Conservation (phyloP, 2,113 vertebrate species). For the Zeus faber region DNA sequence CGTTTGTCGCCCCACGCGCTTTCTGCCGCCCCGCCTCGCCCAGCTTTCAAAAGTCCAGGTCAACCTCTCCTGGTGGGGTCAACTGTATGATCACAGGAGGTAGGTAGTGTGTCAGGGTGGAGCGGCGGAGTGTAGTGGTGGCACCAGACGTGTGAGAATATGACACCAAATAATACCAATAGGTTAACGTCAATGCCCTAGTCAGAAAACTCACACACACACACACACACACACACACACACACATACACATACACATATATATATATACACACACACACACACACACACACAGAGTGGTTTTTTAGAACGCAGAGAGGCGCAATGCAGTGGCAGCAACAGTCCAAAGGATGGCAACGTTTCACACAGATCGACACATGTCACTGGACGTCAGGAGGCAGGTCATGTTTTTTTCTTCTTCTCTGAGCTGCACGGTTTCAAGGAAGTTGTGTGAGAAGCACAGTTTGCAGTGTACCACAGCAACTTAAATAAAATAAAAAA, state of each 20-base stretch:
- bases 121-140: conserved; percentile 31
- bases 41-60: conserved; percentile 66
- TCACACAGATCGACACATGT: conserved; percentile 25
- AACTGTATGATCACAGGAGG: conserved; percentile 74
- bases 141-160: conserved; percentile 12
- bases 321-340: conserved; percentile 36
- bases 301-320: conserved; percentile 28
- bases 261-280: conserved; percentile 22
- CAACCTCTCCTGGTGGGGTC: conserved; percentile 61
- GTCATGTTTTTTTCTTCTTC: no score
- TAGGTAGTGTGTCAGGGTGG: conserved; percentile 62
- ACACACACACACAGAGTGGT: conserved; percentile 37
- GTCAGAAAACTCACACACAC: conserved; percentile 26
- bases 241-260: conserved; percentile 3
- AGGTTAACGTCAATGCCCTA: conserved; percentile 48
- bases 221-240: conserved; percentile 12
- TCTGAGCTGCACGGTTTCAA: no score
- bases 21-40: conserved; percentile 53
- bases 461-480: no score
- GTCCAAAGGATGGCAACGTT: conserved; percentile 44
- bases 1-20: no score
- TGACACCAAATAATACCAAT: conserved; percentile 26
- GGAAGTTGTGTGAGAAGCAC: no score
- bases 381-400: conserved; percentile 13
- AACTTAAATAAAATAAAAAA: no score